Evolutionary conservation across 2,888 invertebrate genomes (phyloP).

Genomic region (Himalopsyche japonica): DNA sequence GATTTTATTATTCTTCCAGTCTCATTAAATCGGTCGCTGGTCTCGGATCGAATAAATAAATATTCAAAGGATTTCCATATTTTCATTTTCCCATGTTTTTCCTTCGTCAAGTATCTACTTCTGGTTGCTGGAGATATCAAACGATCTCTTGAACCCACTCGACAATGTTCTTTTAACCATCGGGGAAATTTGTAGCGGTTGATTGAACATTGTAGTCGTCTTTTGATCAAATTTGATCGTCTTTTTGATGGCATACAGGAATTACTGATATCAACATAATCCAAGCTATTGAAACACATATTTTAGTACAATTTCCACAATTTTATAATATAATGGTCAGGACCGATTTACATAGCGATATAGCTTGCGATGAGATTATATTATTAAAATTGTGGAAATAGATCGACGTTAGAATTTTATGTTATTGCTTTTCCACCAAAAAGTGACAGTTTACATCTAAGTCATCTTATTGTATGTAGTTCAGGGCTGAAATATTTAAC

Average conservation of each 20-base stretch:
- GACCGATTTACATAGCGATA: no score
- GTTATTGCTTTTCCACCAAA: no score
- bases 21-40: slow-evolving; percentile 27
- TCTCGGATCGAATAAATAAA: slow-evolving; percentile 20
- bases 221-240: not conserved
- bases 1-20: slow-evolving; percentile 12
- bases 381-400: no score
- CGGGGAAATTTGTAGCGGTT: not conserved
- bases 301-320: no score
- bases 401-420: no score
- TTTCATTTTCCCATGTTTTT: not conserved
- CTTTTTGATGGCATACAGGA: not conserved
- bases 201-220: not conserved
- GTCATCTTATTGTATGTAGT: no score
- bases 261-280: no score
- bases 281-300: no score
- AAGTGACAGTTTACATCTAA: no score
- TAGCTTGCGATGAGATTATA: no score
- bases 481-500: no score
- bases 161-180: not conserved
- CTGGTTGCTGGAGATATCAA: not conserved
- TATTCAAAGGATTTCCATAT: slow-evolving; percentile 16
- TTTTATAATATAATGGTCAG: no score
- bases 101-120: not conserved
- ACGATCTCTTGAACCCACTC: not conserved